A percentile compares a stretch with the other conserved stretches of the same genome.
phyloP scores from a whole-genome alignment of 2,797 vertebrate species.

The Enteromius fasciolatus region DNA sequence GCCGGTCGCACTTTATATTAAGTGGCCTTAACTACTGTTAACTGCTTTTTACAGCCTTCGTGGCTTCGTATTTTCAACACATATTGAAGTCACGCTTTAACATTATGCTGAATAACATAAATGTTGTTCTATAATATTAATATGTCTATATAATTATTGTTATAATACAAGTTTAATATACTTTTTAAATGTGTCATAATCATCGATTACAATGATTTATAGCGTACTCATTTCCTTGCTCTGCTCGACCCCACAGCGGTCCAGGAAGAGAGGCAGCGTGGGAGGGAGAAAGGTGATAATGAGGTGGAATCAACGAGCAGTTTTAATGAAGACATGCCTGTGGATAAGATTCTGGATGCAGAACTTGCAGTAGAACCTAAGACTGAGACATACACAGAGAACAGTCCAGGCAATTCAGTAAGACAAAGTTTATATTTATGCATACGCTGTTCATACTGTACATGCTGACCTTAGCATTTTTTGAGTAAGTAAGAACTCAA shows the following conservation, averaged over 20 bases:
- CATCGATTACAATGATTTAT: neutral
- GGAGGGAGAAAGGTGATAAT: conserved; percentile 87
- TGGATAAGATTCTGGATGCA: conserved; percentile 95
- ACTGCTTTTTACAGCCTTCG: neutral
- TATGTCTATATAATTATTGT: neutral
- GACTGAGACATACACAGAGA: conserved; percentile 85
- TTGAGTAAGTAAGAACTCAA: neutral
- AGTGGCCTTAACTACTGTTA: too few species aligned
- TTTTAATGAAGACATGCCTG: conserved; percentile 92
- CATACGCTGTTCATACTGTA: neutral
- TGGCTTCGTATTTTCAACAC: neutral
- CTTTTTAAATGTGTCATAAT: neutral
- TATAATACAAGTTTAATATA: too few species aligned
- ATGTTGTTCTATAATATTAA: neutral
- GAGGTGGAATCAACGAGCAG: conserved; percentile 85
- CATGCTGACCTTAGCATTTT: neutral
- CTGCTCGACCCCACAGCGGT: conserved; percentile 79
- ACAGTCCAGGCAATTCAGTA: conserved; percentile 86
- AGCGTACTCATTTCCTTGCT: neutral
- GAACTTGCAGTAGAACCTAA: conserved; percentile 95
- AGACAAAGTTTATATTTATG: conserved; percentile 46
- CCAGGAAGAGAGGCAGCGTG: conserved; percentile 94
- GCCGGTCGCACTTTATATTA: too few species aligned
- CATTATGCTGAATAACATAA: neutral
- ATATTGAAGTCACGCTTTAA: too few species aligned